Base-by-base conservation (phyloP, 2,888 invertebrate genomes). In the Cyaniris semiargus region DNA sequence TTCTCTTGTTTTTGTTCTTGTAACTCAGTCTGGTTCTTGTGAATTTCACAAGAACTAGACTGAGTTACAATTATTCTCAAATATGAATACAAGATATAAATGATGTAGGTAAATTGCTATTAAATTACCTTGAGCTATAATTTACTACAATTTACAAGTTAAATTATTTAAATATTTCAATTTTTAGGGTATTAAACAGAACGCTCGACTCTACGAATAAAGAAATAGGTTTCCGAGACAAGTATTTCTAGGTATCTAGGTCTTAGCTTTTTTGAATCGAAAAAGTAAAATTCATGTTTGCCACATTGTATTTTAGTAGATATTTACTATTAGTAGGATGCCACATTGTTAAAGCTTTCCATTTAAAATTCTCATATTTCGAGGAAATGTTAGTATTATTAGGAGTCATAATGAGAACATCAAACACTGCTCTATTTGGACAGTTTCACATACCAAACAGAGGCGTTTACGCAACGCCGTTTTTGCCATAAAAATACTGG, bases 381-480 rank as follows among this genome's bases (percentile, higher is more conserved):
- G 10, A 58, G 8, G 58, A 58, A 58, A 58, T 21, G 21, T n/a
- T 18, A 10, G 58, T 21, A n/a, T 58, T 58, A 58, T 58, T 58
- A 10, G n/a, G 58, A 21, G 58, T 1, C 21, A 21, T n/a, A 58
- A 58, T 56, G 7, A 56, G 21, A 21, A 58, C 21, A 58, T 8
- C 58, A 58, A 58, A 13, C 10, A 23, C 3, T 60, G 60, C 60
- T 60, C 60, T 60, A 60, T 71, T 21, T 38, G 21, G 10, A 6
- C 21, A 38, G 48, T 72, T 72, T n/a, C 38, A 44, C 21, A 71
- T 21, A 71, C 34, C 38, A 4, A 70, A 23, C 1, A 72, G 27
- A 15, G 66, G 21, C 21, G 23, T 71, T 72, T 21, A 38, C 38
- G 72, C 44, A 72, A 48, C 48, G 18, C 53, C 23, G 71, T 74